These are phyloP conservation scores for Ischnus inquisitorius DNA, from an alignment of 2,888 invertebrate genomes.

Conservation along the genomic window DNA sequence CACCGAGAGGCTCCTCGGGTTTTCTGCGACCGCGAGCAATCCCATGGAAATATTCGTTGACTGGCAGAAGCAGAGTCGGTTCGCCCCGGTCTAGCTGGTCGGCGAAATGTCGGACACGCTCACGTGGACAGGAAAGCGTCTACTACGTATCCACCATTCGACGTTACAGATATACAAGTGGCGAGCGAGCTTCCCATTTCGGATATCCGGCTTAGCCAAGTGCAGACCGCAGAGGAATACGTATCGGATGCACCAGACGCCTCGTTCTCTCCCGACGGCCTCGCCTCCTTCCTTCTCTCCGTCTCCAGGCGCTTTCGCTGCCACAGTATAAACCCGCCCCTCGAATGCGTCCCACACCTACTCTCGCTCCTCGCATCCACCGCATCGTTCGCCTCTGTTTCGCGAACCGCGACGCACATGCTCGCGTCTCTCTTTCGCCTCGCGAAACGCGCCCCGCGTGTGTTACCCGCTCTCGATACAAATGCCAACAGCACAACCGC, in stretches of 20 bases:
- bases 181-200: conserved; percentile 73
- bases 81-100: conserved; percentile 19
- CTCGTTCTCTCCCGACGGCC: conserved; percentile 51
- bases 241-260: conserved; percentile 73
- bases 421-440: conserved; percentile 34
- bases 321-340: conserved; percentile 17
- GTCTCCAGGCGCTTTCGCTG: conserved; percentile 50
- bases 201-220: conserved; percentile 79
- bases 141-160: conserved; percentile 41
- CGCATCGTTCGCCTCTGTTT: conserved; percentile 31
- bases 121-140: conserved; percentile 67
- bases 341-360: conserved; percentile 9
- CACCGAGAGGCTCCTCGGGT: conserved; percentile 40
- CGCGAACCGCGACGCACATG: conserved; percentile 13
- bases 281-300: conserved; percentile 63
- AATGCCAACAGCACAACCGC: conserved; percentile 19
- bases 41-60: conserved; percentile 63
- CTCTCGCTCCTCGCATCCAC: conserved; percentile 39
- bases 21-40: conserved; percentile 50
- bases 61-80: conserved; percentile 26
- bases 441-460: conserved; percentile 18
- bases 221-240: conserved; percentile 73
- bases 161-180: conserved; percentile 42
- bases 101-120: conserved; percentile 66
- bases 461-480: conserved; percentile 26